Percentiles rank a stretch among this genome's conserved stretches.
Evolutionary conservation across 2,888 invertebrate genomes (phyloP).

Genomic region (Tachina lurida): DNA sequence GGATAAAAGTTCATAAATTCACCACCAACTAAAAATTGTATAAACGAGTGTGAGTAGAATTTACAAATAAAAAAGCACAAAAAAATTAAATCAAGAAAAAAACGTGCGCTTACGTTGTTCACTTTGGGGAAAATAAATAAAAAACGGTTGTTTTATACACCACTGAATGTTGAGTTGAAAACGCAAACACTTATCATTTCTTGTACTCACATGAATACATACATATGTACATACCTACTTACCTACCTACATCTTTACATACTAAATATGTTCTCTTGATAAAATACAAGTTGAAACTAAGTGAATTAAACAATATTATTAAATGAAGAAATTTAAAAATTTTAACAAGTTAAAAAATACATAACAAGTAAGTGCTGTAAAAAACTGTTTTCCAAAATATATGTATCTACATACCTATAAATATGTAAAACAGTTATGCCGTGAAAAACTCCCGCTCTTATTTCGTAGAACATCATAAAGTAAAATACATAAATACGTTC

Average conservation of each 20-base stretch:
- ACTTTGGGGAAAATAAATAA: slow-evolving; percentile 52
- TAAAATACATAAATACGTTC: neutral
- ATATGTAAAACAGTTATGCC: neutral
- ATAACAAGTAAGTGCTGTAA: neutral
- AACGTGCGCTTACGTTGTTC: slow-evolving; percentile 78
- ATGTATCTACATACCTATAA: neutral
- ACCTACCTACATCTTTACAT: too few species aligned
- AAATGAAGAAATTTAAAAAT: slow-evolving; percentile 1
- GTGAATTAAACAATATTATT: slow-evolving; percentile 3
- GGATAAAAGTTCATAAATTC: slow-evolving; percentile 58
- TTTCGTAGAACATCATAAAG: neutral
- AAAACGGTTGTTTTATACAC: slow-evolving; percentile 55
- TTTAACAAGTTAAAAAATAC: neutral
- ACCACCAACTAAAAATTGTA: slow-evolving; percentile 50
- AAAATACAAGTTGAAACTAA: slow-evolving; percentile 42
- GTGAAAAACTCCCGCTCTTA: slow-evolving; percentile 50
- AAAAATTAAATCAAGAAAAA: slow-evolving; percentile 57
- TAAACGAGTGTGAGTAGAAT: slow-evolving; percentile 48
- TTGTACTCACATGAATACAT: neutral
- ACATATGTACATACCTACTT: too few species aligned
- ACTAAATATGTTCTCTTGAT: neutral
- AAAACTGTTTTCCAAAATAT: neutral
- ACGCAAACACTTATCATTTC: neutral
- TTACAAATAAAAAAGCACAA: slow-evolving; percentile 46
- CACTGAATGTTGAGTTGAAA: slow-evolving; percentile 37